Conservation (phyloP, 2,113 vertebrate genomes). For the Perca flavescens region DNA sequence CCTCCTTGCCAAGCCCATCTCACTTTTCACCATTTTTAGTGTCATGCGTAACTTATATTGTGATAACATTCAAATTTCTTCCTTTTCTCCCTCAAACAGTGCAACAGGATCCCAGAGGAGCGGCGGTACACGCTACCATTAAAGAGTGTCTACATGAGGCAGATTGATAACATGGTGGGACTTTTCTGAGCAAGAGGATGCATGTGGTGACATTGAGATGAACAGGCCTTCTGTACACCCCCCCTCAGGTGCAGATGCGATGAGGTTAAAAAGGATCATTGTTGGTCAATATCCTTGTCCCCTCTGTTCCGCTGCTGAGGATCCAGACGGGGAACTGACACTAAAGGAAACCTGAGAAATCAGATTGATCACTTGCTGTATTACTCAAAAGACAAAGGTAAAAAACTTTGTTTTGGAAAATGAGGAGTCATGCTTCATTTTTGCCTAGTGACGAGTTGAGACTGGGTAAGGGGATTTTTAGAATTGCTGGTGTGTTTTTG, state of each 20-base stretch:
- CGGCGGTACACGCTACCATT: conserved; percentile 91
- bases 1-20: neutral
- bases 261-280: conserved; percentile 24
- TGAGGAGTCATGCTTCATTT: neutral
- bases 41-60: neutral
- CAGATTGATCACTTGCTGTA: conserved; percentile 27
- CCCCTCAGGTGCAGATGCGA: conserved; percentile 4
- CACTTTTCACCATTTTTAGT: neutral
- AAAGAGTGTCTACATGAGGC: conserved; percentile 98
- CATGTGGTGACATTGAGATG: neutral
- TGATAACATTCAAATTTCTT: neutral
- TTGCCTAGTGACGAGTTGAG: conserved; percentile 17
- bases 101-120: conserved; percentile 93
- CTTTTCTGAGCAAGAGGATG: conserved; percentile 84
- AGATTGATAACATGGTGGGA: conserved; percentile 98
- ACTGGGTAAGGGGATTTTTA: conserved; percentile 49
- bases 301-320: conserved; percentile 32
- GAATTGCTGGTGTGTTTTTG: conserved; percentile 11
- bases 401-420: conserved; percentile 25
- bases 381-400: conserved; percentile 16
- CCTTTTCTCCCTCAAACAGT: conserved; percentile 75
- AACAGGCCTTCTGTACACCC: neutral
- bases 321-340: conserved; percentile 26
- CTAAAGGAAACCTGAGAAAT: conserved; percentile 41
- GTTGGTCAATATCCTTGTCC: conserved; percentile 5